A percentile compares a stretch with the other conserved stretches of the same genome.
phyloP scores from a whole-genome alignment of 2,113 vertebrate species.

The Tichodroma muraria region DNA sequence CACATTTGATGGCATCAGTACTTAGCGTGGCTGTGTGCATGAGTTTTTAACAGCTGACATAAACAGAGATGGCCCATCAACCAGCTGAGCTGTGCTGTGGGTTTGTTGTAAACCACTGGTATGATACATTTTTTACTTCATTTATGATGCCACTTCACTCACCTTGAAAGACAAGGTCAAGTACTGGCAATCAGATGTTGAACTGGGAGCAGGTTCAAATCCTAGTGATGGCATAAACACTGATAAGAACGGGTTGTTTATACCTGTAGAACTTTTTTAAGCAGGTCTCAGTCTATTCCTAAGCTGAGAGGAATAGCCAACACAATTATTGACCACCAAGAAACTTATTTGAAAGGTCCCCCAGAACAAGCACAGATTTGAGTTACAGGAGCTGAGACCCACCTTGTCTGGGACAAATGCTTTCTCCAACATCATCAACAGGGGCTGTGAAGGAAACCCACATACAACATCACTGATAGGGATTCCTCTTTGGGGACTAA shows the following conservation, averaged over 20 bases:
- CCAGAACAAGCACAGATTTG: neutral
- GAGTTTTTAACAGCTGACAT: constrained; percentile 66
- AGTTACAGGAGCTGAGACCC: neutral
- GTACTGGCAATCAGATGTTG: neutral
- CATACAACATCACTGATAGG: neutral
- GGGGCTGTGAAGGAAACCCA: neutral
- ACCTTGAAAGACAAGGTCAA: neutral
- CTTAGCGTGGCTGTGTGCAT: constrained; percentile 29
- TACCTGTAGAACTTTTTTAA: neutral
- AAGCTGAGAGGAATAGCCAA: neutral
- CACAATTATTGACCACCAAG: neutral
- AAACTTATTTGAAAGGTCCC: neutral
- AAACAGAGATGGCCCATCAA: constrained; percentile 46
- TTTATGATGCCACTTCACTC: neutral
- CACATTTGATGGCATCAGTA: constrained; percentile 65
- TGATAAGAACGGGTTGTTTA: neutral
- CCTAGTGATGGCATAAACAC: neutral
- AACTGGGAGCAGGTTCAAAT: neutral
- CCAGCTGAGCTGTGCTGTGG: constrained; percentile 11
- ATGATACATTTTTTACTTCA: neutral
- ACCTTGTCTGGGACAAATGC: neutral
- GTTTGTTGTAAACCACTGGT: constrained; percentile 25
- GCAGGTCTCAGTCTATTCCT: neutral
- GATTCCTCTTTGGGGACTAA: neutral
- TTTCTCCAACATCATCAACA: accelerated